Evolutionary conservation across 2,113 vertebrate species (phyloP).

Genomic region (Oceanodroma tethys): DNA sequence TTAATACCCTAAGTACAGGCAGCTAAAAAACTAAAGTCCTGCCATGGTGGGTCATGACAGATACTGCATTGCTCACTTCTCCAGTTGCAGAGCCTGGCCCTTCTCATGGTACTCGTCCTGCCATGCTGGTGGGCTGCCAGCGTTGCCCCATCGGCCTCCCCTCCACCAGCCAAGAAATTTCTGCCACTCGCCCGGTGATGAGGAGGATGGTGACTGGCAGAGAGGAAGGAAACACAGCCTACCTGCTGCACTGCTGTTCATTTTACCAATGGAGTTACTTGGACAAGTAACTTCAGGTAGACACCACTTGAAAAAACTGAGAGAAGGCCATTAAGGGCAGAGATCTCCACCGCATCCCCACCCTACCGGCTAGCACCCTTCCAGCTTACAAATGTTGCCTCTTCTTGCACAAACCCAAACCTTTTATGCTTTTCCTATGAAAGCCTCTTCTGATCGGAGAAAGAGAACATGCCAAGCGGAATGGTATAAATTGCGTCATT

Average conservation of each 20-base stretch:
- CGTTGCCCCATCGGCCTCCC: accelerated
- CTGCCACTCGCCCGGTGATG: not conserved
- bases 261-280: not conserved
- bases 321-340: not conserved
- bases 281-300: not conserved
- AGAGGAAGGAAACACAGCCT: not conserved
- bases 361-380: not conserved
- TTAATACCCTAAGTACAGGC: not conserved
- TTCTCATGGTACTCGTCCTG: not conserved
- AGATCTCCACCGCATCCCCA: not conserved
- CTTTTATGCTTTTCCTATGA: not conserved
- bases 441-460: not conserved
- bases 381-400: not conserved
- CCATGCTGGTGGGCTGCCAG: accelerated
- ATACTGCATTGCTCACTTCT: not conserved
- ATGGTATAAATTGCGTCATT: accelerated
- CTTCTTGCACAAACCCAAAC: not conserved
- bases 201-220: not conserved
- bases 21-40: not conserved
- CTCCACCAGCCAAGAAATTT: not conserved
- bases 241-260: not conserved
- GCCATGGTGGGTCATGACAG: not conserved
- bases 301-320: not conserved
- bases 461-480: not conserved
- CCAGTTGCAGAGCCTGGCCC: not conserved